Evolutionary conservation across 2,797 vertebrate genomes (phyloP), one percentile per base, ranked within the genome.

Genomic region (Telmatherina bonti): DNA sequence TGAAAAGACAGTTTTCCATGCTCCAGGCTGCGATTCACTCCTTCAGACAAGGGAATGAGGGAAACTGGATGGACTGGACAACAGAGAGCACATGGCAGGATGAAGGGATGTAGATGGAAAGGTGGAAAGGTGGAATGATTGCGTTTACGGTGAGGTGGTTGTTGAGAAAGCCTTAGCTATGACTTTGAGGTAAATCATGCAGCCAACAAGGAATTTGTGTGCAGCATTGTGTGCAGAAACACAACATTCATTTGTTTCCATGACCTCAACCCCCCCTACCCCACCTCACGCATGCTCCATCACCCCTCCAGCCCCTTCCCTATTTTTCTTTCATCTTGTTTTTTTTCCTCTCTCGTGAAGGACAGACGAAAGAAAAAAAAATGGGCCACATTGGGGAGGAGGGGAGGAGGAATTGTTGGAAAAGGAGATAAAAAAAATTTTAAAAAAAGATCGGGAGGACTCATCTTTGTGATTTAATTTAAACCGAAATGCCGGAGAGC

Each of bases 401-500:
- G 83, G 73, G 72, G 83, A 26, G 51, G 54, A 64, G 33, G 61
- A 76, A 81, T 74, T 24, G 9, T 58, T 67, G 55, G 65, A 73
- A 82, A 84, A 31, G 70, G 70, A 53, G 36, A 60, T 11, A 8
- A 24, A 49, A 24, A 66, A 54, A 74, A 76, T 33, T 7, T n/a
- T 18, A 63, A 54, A 72, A 76, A 72, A 81, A 80, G 73, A 88
- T 54, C 81, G 85, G 78, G 73, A 82, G 66, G 41, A 85, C 61
- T 89, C 84, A 89, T 90, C 84, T 63, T 74, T 38, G 47, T 91
- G 89, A 92, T 92, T 88, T 91, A 85, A 93, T 92, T 87, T 91
- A 83, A 93, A 85, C 76, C 10, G 87, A 94, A 93, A 91, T 87
- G 85, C 81, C 78, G 76, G 75, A 85, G 81, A 89, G 74, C 77